Conservation (phyloP, 2,797 vertebrate genomes). For the Carduelis carduelis region DNA sequence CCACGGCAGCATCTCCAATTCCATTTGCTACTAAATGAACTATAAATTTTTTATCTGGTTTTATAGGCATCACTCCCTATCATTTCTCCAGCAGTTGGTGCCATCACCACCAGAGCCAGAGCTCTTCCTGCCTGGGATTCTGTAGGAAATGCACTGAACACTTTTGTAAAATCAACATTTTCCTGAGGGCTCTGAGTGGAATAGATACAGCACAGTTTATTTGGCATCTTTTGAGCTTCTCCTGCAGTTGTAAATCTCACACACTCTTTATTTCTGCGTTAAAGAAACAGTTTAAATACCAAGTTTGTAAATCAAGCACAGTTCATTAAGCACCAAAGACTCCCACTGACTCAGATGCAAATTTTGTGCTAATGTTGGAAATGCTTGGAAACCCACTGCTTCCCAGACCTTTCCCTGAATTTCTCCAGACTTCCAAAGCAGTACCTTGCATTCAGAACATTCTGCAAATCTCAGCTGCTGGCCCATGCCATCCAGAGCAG, state of each 20-base stretch:
- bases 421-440: background rate
- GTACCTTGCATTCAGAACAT: background rate
- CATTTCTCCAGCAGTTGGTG: background rate
- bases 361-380: constrained; percentile 16
- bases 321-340: constrained; percentile 24
- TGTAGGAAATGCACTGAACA: accelerated
- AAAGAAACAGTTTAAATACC: background rate
- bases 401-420: background rate
- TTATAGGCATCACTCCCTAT: background rate
- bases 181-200: background rate
- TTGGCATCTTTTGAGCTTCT: background rate
- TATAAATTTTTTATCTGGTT: background rate
- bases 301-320: constrained; percentile 22
- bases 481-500: accelerated
- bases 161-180: background rate
- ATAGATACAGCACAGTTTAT: accelerated
- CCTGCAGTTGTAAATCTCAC: background rate
- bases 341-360: constrained; percentile 35
- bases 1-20: background rate
- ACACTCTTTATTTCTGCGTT: background rate
- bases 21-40: background rate
- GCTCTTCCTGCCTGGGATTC: background rate
- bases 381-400: background rate
- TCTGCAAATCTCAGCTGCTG: background rate
- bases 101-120: background rate